Percentiles rank a stretch among this genome's conserved stretches.
Conservation (phyloP, 2,113 vertebrate species). For the Colius striatus region DNA sequence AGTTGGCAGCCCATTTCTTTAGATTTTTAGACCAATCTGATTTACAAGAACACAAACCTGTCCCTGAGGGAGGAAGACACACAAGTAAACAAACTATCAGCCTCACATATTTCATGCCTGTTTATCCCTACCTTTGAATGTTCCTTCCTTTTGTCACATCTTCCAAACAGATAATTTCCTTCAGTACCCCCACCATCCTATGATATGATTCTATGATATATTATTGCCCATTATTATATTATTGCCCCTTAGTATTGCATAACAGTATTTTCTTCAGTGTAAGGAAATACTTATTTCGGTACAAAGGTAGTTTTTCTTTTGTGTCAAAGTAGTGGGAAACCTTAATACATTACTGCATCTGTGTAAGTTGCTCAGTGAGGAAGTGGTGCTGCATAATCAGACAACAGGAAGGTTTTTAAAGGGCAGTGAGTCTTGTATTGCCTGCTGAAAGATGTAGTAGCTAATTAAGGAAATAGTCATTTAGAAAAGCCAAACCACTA, state of each 20-base stretch:
- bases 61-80: neutral
- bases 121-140: neutral
- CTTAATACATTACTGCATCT: neutral
- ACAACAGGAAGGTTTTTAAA: neutral
- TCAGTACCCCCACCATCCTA: too few relatives aligned
- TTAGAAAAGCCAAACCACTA: neutral
- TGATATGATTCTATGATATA: too few relatives aligned
- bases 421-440: neutral
- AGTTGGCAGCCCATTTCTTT: neutral
- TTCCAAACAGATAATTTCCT: neutral
- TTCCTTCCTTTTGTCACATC: neutral
- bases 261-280: neutral
- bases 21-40: neutral
- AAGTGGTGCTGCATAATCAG: neutral
- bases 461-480: neutral
- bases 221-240: too few relatives aligned
- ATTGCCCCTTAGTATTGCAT: too few relatives aligned
- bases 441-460: neutral
- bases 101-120: accelerated
- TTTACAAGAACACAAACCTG: neutral
- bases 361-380: neutral
- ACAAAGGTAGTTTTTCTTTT: neutral
- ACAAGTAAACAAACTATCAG: neutral
- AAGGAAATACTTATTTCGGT: neutral
- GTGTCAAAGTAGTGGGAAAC: neutral